These are phyloP conservation scores for Punctoribates punctum DNA, from an alignment of 2,888 invertebrate genomes.

Conservation along the genomic window DNA sequence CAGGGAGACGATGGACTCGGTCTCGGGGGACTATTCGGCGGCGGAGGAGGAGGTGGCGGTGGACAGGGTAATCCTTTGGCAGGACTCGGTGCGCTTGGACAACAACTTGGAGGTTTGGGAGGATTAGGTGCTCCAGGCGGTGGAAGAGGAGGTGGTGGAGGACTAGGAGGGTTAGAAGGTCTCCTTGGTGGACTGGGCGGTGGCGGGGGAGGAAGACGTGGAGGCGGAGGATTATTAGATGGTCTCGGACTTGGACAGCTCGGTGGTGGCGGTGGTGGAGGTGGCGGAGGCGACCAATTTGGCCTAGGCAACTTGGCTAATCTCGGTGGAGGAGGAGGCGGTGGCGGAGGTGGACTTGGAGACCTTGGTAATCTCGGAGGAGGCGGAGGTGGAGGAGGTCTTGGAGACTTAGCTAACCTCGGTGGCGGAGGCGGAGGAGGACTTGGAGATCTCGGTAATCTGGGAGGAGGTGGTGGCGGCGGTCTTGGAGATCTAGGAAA, in stretches of 20 bases:
- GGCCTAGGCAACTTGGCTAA: not conserved
- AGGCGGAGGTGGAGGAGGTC: constrained; percentile 25
- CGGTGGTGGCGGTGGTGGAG: constrained; percentile 3
- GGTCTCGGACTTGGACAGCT: constrained; percentile 17
- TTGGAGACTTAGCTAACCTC: not conserved
- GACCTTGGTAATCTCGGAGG: constrained; percentile 18
- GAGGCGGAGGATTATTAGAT: constrained; percentile 4
- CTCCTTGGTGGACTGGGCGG: not conserved
- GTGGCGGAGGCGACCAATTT: constrained; percentile 21
- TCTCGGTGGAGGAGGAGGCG: constrained; percentile 13
- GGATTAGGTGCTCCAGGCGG: constrained; percentile 25
- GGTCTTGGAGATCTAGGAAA: not conserved
- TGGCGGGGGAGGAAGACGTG: not conserved
- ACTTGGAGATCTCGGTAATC: constrained; percentile 16
- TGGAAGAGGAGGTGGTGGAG: constrained; percentile 18
- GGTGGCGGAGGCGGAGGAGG: constrained; percentile 28
- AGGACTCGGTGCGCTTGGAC: constrained; percentile 20
- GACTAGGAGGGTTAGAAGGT: constrained; percentile 16
- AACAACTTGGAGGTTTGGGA: not conserved
- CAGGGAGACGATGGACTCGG: constrained; percentile 37
- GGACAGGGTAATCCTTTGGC: not conserved
- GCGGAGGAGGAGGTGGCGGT: constrained; percentile 32
- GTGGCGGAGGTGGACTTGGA: constrained; percentile 8
- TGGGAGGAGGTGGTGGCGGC: constrained; percentile 21
- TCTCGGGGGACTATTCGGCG: not conserved